phyloP scores from a whole-genome alignment of 1,140 invertebrate genomes.

The Drosophila baimaii region DNA sequence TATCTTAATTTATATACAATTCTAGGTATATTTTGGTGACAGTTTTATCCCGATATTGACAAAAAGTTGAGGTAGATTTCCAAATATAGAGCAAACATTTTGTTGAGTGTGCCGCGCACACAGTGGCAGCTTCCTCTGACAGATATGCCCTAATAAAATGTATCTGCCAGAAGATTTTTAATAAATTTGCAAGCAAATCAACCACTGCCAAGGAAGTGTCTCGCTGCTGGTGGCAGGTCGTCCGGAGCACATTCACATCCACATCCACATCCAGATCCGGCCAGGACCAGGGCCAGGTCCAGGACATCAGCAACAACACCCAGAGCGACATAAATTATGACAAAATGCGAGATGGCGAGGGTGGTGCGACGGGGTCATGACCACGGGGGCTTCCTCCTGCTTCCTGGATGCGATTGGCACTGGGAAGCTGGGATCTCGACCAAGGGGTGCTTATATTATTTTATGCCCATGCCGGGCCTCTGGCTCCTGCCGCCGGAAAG shows the following conservation, averaged over 20 bases:
- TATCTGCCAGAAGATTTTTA: conserved; percentile 78
- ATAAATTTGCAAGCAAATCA: conserved; percentile 80
- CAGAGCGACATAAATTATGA: conserved; percentile 82
- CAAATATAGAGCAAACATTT: neutral
- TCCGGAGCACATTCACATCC: conserved; percentile 8
- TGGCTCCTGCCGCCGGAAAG: conserved; percentile 63
- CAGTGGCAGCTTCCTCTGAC: conserved; percentile 53
- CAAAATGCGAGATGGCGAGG: conserved; percentile 72
- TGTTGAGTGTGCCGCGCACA: neutral
- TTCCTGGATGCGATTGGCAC: conserved; percentile 8
- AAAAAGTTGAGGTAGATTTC: too few species aligned
- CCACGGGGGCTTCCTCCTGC: conserved; percentile 53
- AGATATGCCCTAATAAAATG: conserved; percentile 75
- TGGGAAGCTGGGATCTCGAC: neutral
- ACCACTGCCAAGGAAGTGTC: conserved; percentile 74
- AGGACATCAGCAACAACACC: conserved; percentile 73
- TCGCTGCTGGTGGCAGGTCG: conserved; percentile 18
- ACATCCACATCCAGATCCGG: conserved; percentile 6
- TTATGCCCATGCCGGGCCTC: conserved; percentile 46
- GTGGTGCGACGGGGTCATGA: conserved; percentile 32
- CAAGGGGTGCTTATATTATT: conserved; percentile 61
- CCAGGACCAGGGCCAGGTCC: conserved; percentile 13
- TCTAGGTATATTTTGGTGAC: neutral
- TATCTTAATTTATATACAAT: too few species aligned
- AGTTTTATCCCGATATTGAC: too few species aligned